Conservation (phyloP, 2,888 invertebrate species). For the Diploptera punctata region DNA sequence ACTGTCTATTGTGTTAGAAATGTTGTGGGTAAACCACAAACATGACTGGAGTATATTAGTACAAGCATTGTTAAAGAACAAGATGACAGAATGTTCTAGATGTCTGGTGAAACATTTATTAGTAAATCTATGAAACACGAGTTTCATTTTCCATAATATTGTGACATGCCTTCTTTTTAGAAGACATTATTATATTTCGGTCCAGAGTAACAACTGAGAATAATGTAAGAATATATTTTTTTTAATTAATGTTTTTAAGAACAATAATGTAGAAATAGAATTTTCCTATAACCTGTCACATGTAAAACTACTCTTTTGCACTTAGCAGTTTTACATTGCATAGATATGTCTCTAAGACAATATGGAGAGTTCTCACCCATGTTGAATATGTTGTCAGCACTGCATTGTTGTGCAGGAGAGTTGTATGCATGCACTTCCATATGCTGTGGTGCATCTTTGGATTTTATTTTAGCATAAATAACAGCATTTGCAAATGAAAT, state of each 20-base stretch:
- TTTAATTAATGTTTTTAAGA: constrained; percentile 24
- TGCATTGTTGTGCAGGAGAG: neutral
- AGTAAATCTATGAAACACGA: neutral
- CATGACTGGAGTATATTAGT: neutral
- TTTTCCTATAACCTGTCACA: constrained; percentile 22
- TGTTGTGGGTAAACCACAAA: neutral
- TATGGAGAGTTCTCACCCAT: constrained; percentile 3
- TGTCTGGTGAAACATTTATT: neutral
- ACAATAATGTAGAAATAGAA: constrained; percentile 22
- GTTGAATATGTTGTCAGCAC: neutral
- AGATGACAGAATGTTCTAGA: neutral
- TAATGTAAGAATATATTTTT: constrained; percentile 16
- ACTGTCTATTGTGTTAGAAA: neutral
- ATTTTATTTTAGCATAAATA: no score
- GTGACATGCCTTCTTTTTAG: constrained; percentile 6
- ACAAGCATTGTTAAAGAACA: neutral
- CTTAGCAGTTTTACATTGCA: constrained; percentile 10
- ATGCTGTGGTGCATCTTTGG: neutral
- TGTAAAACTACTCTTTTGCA: constrained; percentile 24
- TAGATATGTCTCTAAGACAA: constrained; percentile 1
- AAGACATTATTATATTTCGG: neutral
- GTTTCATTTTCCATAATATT: neutral
- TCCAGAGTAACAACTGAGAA: constrained; percentile 16
- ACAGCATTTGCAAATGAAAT: no score
- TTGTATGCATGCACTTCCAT: neutral